Evolutionary conservation across 2,797 vertebrate genomes (phyloP), one percentile per base, ranked within the genome.

Genomic region (Paguma larvata): DNA sequence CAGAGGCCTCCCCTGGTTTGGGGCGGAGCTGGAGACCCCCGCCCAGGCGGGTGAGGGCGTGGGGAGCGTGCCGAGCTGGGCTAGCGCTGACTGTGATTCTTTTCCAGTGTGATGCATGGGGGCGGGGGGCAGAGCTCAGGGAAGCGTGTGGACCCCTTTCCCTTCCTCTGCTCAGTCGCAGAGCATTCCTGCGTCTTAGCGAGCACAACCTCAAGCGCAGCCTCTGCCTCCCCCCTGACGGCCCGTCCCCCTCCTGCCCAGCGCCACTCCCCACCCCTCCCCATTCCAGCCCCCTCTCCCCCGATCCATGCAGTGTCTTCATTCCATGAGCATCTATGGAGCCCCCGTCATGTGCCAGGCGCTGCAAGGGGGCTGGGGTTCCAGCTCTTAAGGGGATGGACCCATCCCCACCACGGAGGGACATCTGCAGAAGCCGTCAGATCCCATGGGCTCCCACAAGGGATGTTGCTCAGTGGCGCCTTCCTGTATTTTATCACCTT

Each of bases 11-110:
- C 14, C 6, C 11, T 56, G 30, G 79, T 10, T 46, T 25, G 19
- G 0, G 1, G 3, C n/a, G 14, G 25, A 32, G 18, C 18, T 30
- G 1, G 6, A 16, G 27, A 13, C 18, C 2, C 5, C 9, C 5
- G 4, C 2, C 0, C 2, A 41, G 8, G 12, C 48, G 34, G 79
- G 38, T 23, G 48, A n/a, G 59, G 79, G 41, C 23, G 0, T 2
- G 5, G 18, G 6, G 51, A 13, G 13, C 0, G 0, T 0, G 1
- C 30, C 0, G 44, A 18, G 46, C 32, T 11, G 25, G 59, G 12
- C 59, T n/a, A 0, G 62, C 0, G 2, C 48, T 65, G 14, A n/a
- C 3, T 2, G 63, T 1, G 67, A 2, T 16, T 53, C 16, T 51
- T 44, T 80, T 51, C 5, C 51, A 38, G 25, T 23, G 25, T 30